Evolutionary conservation across 2,888 invertebrate genomes (phyloP).

Genomic region (Pseudococcus viburni): DNA sequence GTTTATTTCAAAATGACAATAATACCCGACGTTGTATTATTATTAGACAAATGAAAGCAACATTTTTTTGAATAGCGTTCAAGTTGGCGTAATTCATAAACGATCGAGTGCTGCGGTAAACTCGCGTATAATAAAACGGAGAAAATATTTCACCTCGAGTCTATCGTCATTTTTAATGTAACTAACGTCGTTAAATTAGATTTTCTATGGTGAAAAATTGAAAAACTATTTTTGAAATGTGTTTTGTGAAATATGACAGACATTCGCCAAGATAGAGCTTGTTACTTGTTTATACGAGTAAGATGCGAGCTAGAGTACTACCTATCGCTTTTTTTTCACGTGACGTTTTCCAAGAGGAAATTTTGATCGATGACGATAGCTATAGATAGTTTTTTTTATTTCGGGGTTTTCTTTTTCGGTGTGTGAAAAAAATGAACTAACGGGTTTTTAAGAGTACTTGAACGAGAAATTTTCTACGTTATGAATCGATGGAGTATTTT

Average conservation of each 20-base stretch:
- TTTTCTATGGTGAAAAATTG: conserved; percentile 12
- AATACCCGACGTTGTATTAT: not conserved
- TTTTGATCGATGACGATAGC: conserved; percentile 35
- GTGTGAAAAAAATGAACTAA: not conserved
- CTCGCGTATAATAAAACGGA: not conserved
- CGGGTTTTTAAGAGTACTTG: conserved; percentile 9
- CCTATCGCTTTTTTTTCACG: not conserved
- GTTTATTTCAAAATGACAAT: conserved; percentile 4
- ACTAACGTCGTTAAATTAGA: conserved; percentile 20
- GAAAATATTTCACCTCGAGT: conserved; percentile 33
- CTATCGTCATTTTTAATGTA: conserved; percentile 35
- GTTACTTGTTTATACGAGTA: conserved; percentile 1
- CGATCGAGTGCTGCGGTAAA: not conserved
- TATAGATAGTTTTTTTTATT: not conserved
- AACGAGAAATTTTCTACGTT: not conserved
- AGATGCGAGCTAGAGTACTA: not conserved
- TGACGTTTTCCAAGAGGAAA: not conserved
- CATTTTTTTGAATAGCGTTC: not conserved
- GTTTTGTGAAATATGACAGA: conserved; percentile 37
- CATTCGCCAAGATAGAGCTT: conserved; percentile 13
- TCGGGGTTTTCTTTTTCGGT: not conserved
- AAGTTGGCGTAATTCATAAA: not conserved
- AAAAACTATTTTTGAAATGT: conserved; percentile 22
- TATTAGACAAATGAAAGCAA: conserved; percentile 27
- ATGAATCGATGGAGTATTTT: no score